phyloP scores from a whole-genome alignment of 2,113 vertebrate genomes.

The Ramphastos sulfuratus region DNA sequence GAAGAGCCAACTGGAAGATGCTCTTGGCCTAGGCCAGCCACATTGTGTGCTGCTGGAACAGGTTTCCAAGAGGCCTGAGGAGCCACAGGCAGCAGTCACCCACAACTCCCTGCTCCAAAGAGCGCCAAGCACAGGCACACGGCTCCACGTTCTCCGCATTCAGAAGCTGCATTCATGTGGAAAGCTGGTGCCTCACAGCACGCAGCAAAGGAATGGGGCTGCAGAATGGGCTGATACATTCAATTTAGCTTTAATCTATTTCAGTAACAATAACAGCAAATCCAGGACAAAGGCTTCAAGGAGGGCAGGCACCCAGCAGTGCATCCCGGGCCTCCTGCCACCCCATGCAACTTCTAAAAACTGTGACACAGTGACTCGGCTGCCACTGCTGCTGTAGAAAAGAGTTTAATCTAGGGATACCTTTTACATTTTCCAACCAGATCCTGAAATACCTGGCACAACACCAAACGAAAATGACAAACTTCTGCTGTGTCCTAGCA shows the following conservation, averaged over 20 bases:
- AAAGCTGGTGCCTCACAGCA: not conserved
- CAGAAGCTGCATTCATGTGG: not conserved
- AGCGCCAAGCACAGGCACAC: accelerated
- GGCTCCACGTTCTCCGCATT: not conserved
- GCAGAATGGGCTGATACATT: not conserved
- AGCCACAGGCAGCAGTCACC: not conserved
- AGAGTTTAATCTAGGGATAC: not conserved
- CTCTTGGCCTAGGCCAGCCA: accelerated
- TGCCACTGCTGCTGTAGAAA: accelerated
- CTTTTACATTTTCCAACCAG: not conserved
- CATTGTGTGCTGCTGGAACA: accelerated
- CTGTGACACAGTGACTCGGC: accelerated
- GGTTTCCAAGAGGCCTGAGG: not conserved
- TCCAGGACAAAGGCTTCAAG: not conserved
- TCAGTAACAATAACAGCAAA: not conserved
- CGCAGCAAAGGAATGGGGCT: not conserved
- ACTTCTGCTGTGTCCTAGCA: too few relatives aligned
- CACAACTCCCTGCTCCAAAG: not conserved
- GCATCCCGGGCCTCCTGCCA: not conserved
- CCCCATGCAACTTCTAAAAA: not conserved
- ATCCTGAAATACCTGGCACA: not conserved
- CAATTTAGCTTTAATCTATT: not conserved
- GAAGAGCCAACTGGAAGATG: not conserved
- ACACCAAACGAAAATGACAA: accelerated
- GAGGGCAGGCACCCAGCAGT: not conserved